Base-by-base conservation (phyloP, 2,113 vertebrate species). In the Phrynosoma platyrhinos region DNA sequence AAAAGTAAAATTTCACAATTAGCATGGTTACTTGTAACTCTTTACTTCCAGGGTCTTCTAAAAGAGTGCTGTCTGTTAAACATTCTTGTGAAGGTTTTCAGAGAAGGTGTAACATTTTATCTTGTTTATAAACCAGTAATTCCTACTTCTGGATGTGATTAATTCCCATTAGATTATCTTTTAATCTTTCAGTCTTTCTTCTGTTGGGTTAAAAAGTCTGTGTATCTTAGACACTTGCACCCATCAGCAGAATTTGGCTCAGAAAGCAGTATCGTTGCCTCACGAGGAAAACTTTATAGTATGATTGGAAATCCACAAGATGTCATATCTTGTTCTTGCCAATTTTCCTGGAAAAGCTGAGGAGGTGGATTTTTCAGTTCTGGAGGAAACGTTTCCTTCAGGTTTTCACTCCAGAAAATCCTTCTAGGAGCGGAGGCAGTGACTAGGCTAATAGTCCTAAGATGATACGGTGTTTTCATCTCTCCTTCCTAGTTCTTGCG, bases 401-500 rank as follows among this genome's bases (percentile, higher is more conserved):
- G 42, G 9, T 72, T 36, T n/a, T 66, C 36, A 58, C 1, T 12
- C 62, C 13, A 18, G 62, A 32, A 25, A 79, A 20, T n/a, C 7
- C 14, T 55, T 58, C 20, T n/a, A 25, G 55, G 55, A 58, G 27
- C 18, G 21, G 7, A 21, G 42, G 16, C 18, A 10, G 68, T 13
- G 55, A 58, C 14, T 58, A 58, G 55, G 55, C 52, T 53, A n/a
- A 83, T 27, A 53, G 53, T 3, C 32, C 23, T 25, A 21, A n/a
- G 18, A 6, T 27, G 21, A 71, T 8, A 21, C 10, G 82, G 18
- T n/a, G 20, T 42, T 3, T 47, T 47, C 7, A 3, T 5, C 64
- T 2, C 25, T 1, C 9, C 0, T 7, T 8, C 64, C 13, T 5
- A 1, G 5, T 52, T 66, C 42, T 42, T 3, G 0, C 32, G 0